A percentile compares a stretch with the other conserved stretches of the same genome.
Evolutionary conservation across 2,797 vertebrate species (phyloP).

Genomic region (Sebastolobus alascanus): DNA sequence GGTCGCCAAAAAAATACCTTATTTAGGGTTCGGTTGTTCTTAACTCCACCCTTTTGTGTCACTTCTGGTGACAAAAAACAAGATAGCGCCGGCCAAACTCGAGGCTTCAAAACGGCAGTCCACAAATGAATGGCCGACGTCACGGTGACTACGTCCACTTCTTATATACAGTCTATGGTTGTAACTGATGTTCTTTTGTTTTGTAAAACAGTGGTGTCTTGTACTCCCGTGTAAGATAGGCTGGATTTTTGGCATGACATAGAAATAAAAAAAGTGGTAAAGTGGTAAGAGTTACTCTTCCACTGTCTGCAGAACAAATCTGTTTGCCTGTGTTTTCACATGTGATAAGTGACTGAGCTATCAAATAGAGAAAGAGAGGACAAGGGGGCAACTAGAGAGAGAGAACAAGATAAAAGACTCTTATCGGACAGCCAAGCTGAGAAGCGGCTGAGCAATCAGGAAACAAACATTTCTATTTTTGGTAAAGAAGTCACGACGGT

Average conservation of each 20-base stretch:
- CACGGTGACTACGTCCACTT: too few species aligned
- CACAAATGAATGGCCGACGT: too few species aligned
- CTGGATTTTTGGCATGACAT: background rate
- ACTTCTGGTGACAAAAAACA: too few species aligned
- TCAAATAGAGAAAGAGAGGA: slow-evolving; percentile 1
- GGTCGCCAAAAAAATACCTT: too few species aligned
- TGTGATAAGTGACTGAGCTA: slow-evolving; percentile 10
- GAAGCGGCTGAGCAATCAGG: slow-evolving; percentile 43
- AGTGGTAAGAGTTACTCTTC: background rate
- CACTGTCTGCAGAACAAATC: background rate
- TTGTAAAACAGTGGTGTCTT: background rate
- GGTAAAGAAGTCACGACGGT: slow-evolving; percentile 42
- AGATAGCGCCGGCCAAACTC: too few species aligned
- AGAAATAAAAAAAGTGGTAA: background rate
- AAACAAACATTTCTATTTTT: slow-evolving; percentile 67
- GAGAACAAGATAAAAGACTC: slow-evolving; percentile 41
- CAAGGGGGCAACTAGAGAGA: slow-evolving; percentile 3
- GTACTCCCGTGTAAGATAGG: background rate
- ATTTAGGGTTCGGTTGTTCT: too few species aligned
- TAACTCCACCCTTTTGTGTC: too few species aligned
- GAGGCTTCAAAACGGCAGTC: too few species aligned
- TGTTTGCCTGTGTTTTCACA: slow-evolving; percentile 3
- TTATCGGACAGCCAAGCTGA: slow-evolving; percentile 47
- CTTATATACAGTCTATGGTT: too few species aligned
- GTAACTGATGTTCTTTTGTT: background rate